phyloP scores from a whole-genome alignment of 2,888 invertebrate species.

The Pseudeuparius sepicola region DNA sequence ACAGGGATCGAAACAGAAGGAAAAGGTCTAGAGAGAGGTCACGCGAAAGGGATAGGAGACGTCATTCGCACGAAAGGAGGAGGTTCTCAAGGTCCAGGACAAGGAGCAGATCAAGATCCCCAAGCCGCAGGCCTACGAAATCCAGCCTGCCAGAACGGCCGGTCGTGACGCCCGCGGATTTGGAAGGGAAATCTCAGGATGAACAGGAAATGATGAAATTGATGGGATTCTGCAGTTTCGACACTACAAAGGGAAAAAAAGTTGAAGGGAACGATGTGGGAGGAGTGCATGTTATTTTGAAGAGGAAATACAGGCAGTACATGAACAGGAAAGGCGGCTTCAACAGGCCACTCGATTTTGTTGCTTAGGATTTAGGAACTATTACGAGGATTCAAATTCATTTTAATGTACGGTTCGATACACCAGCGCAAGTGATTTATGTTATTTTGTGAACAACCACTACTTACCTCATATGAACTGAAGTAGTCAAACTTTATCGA shows the following conservation, averaged over 20 bases:
- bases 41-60: slow-evolving; percentile 39
- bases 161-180: slow-evolving; percentile 67
- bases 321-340: slow-evolving; percentile 99
- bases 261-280: slow-evolving; percentile 90
- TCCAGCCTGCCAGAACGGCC: slow-evolving; percentile 46
- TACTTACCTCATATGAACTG: slow-evolving; percentile 26
- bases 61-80: slow-evolving; percentile 39
- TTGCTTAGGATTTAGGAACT: slow-evolving; percentile 53
- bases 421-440: slow-evolving; percentile 16
- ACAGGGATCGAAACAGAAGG: slow-evolving; percentile 37
- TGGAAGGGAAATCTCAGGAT: slow-evolving; percentile 83
- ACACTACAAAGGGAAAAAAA: slow-evolving; percentile 92
- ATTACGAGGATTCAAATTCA: no score
- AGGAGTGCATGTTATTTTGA: slow-evolving; percentile 91
- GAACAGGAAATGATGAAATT: slow-evolving; percentile 91
- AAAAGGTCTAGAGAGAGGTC: slow-evolving; percentile 37
- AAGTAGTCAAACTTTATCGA: no score
- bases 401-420: no score
- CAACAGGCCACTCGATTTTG: slow-evolving; percentile 94
- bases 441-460: slow-evolving; percentile 28
- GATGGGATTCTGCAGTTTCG: slow-evolving; percentile 96
- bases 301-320: slow-evolving; percentile 95
- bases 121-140: slow-evolving; percentile 31
- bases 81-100: slow-evolving; percentile 35
- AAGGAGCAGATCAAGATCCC: slow-evolving; percentile 32